phyloP scores from a whole-genome alignment of 2,797 vertebrate genomes.

The Lycodopsis pacificus region DNA sequence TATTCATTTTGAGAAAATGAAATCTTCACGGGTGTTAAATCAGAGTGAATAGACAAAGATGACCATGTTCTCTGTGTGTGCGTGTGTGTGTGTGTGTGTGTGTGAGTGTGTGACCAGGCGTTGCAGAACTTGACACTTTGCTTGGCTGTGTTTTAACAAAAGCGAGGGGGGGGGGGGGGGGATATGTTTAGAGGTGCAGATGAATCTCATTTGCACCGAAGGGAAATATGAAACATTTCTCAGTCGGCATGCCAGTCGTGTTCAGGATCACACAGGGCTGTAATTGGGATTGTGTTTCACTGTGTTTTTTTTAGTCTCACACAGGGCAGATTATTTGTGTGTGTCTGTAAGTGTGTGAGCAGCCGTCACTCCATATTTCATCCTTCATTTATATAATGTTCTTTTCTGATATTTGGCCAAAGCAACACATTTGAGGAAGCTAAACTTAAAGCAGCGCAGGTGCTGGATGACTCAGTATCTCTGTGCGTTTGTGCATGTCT shows the following conservation, averaged over 20 bases:
- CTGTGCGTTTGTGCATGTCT: background rate
- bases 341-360: constrained; percentile 4
- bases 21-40: constrained; percentile 81
- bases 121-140: constrained; percentile 56
- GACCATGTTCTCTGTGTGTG: constrained; percentile 52
- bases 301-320: constrained; percentile 49
- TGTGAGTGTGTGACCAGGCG: constrained; percentile 14
- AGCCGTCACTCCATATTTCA: constrained; percentile 9
- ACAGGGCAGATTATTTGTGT: constrained; percentile 8
- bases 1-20: constrained; percentile 84
- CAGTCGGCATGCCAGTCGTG: constrained; percentile 57
- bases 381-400: constrained; percentile 7
- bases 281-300: constrained; percentile 59
- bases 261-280: constrained; percentile 55
- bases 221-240: constrained; percentile 62
- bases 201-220: constrained; percentile 72
- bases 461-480: constrained; percentile 3
- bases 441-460: constrained; percentile 9
- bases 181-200: constrained; percentile 69
- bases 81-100: constrained; percentile 32
- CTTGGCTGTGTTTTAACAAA: constrained; percentile 53
- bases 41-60: constrained; percentile 46
- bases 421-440: constrained; percentile 14
- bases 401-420: constrained; percentile 16
- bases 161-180: constrained; percentile 35